Conservation (phyloP, 2,888 invertebrate species). For the Trichacis sp. region DNA sequence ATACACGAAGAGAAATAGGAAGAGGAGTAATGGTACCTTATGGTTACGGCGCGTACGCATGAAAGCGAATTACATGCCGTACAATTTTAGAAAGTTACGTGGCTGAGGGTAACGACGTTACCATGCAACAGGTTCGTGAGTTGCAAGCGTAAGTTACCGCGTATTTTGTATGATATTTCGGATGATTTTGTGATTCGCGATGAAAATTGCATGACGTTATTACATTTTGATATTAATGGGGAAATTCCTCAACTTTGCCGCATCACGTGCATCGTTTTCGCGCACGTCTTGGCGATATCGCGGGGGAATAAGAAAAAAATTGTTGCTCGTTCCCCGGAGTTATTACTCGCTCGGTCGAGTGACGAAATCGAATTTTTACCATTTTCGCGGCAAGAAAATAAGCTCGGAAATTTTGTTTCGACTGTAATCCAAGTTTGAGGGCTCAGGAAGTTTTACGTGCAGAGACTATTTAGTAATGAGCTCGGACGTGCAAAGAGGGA, state of each 20-base stretch:
- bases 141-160: slow-evolving; percentile 44
- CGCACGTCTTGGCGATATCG: no score
- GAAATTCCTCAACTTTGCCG: no score
- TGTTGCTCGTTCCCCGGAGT: no score
- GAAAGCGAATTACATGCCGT: slow-evolving; percentile 40
- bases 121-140: slow-evolving; percentile 46
- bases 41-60: slow-evolving; percentile 41
- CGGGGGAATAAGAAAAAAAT: no score
- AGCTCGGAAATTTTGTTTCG: no score
- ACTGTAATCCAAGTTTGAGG: background rate
- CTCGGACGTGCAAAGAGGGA: slow-evolving; percentile 34
- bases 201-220: background rate
- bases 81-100: slow-evolving; percentile 44
- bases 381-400: no score
- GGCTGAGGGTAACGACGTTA: slow-evolving; percentile 35
- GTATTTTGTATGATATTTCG: slow-evolving; percentile 38
- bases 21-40: slow-evolving; percentile 26
- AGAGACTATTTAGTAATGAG: slow-evolving; percentile 27
- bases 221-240: no score
- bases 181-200: slow-evolving; percentile 23
- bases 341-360: no score
- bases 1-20: slow-evolving; percentile 11
- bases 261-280: no score
- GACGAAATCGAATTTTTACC: no score
- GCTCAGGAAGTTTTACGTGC: background rate